Evolutionary conservation across 2,797 vertebrate species (phyloP), one percentile per base, ranked within the genome.

Genomic region (Macrochelys suwanniensis): DNA sequence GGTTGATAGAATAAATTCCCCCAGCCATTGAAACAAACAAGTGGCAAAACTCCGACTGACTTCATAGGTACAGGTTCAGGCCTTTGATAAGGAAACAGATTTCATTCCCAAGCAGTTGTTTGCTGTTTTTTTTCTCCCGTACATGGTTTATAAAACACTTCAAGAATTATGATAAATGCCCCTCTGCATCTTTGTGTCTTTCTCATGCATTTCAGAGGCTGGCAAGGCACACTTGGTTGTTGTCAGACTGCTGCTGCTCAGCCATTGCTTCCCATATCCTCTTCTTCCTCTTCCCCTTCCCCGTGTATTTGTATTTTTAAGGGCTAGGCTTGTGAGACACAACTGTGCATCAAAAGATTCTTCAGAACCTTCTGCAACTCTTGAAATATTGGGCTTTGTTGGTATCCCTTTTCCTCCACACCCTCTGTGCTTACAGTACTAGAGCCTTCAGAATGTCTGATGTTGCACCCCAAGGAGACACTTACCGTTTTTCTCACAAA

Each of bases 221-320:
- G 7, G 85, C 42, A 82, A 16, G 19, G 4, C 1, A 3, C n/a
- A 1, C 53, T 85, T 65, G 90, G 91, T 45, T 49, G 61, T 4
- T 86, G 80, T 86, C 87, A 50, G 93, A 3, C 79, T 82, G 89
- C 85, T 80, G 57, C 85, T 92, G 89, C 77, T 94, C 77, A 59
- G n/a, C 88, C 81, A 25, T 82, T 9, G 1, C 71, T 82, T 80
- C 85, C 59, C 17, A 23, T 13, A 80, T 4, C 47, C 76, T 33
- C 23, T 28, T 26, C 0, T 26, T 53, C 45, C 33, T 65, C 82
- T 88, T 86, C 5, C 45, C 13, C 45, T 86, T 88, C 74, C 89
- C 31, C 21, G 11, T 6, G 3, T 49, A 4, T 50, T 47, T 84
- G 50, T 37, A 1, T 90, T 90, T 89, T n/a, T 89, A 83, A 87